Conservation (phyloP, 2,888 invertebrate genomes). For the Spilarctia lutea region DNA sequence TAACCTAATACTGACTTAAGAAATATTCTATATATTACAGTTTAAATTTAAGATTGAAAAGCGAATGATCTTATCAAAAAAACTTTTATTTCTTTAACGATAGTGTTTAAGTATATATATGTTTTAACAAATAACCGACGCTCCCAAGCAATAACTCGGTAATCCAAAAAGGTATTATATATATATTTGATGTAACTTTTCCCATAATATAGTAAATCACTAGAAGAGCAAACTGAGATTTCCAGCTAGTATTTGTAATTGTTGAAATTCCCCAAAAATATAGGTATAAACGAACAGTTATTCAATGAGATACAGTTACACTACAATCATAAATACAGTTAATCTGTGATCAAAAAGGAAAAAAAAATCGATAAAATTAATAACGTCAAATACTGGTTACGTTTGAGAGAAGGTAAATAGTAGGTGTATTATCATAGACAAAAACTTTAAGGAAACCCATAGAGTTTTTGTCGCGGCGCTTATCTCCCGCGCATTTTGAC, state of each 20-base stretch:
- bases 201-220: too few species aligned
- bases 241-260: not conserved
- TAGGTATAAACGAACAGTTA: not conserved
- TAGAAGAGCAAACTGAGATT: not conserved
- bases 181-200: too few species aligned
- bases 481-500: conserved; percentile 49
- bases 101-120: too few species aligned
- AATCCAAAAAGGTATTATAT: too few species aligned
- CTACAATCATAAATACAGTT: not conserved
- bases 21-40: not conserved
- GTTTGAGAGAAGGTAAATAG: not conserved
- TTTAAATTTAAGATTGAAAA: too few species aligned
- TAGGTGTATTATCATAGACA: not conserved
- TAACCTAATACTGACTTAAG: not conserved
- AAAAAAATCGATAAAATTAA: not conserved
- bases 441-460: not conserved
- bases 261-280: not conserved
- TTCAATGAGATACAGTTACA: not conserved
- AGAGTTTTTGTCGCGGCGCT: conserved; percentile 37
- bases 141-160: too few species aligned
- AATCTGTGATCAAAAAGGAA: not conserved
- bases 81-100: too few species aligned
- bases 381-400: not conserved
- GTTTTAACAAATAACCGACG: too few species aligned
- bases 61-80: too few species aligned